Evolutionary conservation across 2,888 invertebrate genomes (phyloP), one percentile per base, ranked within the genome.

Genomic region (Lepetodrilus schrolli): DNA sequence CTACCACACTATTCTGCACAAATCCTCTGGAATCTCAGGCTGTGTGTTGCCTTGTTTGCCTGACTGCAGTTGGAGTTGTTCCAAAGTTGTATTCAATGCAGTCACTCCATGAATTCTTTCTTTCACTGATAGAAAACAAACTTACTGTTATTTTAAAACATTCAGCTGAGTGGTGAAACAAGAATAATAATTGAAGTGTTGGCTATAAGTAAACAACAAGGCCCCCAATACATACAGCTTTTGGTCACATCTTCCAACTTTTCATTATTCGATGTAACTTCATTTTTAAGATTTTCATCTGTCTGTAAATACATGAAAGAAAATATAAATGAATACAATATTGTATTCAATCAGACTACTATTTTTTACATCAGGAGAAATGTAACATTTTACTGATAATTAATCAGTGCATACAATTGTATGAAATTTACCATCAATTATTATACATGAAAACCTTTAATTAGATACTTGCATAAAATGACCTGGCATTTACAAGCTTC

Each of bases 381-480:
- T 20, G 1, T 21, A 2, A 51, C n/a, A 4, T 51, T 7, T 38
- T 8, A 38, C 38, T 38, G 38, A 38, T 13, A 38, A 43, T 4
- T 43, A 7, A 17, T 43, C 7, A 43, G 17, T 43, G 3, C 65
- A 5, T 65, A 23, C 26, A 72, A 38, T 47, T 21, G 58, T 13
- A 49, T 48, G 8, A 47, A 17, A 10, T 73, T 66, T 49, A 37
- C 34, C 21, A 21, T 37, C 7, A 21, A 34, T 2, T 21, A 72
- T 30, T 13, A 47, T 8, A 43, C 43, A 26, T n/a, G 17, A 38
- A 36, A 30, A 23, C 43, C 26, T 23, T 1, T 5, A 66, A 5
- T 49, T 4, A 49, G 21, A 43, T 36, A 72, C 73, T 70, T 72
- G 74, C 78, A 72, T 76, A 76, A 48, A 72, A 74, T 10, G 37